Evolutionary conservation across 2,113 vertebrate species (phyloP), one percentile per base, ranked within the genome.

Genomic region (Phodopus roborovskii): DNA sequence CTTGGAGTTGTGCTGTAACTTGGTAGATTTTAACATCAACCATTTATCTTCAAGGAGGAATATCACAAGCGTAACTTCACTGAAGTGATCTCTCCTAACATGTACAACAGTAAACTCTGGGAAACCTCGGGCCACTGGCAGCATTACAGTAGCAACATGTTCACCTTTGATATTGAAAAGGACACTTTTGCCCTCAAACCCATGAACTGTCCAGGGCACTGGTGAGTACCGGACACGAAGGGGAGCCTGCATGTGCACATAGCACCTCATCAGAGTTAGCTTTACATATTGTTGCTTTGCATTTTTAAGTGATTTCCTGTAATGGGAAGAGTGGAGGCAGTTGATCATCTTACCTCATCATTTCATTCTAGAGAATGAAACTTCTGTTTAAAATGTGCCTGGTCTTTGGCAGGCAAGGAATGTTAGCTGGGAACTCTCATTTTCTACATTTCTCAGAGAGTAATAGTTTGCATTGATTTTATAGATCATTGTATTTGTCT

Each of bases 131-230:
- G 99, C 39, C 99, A 99, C 88, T 99, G 99, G 99, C 99, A 99
- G 90, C 99, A 99, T 97, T 99, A 99, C 98, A 99, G 98, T 1
- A 99, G 99, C 92, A 99, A 99, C 97, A 99, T 99, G 99, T 99
- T 99, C 97, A 99, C 99, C 82, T 99, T 99, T 97, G 99, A 99
- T 0, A 95, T 99, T 0, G 99, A 99, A 94, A 99, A 99, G 90
- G 99, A 99, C 73, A 97, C 98, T 3, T 99, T 99, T 78, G 99
- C 99, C 9, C 99, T 99, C 16, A 99, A 99, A 95, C 99, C 99
- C 2, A 99, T 99, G 99, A 99, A 99, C 97, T 99, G 99, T 82
- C 99, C 99, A 0, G 99, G 99, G 86, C 99, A 99, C 96, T 99
- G 99, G 99, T 99, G 98, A 97, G 98, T 98, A 78, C 12, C 89